These are phyloP conservation scores for Byasa hedistus DNA, from an alignment of 2,888 invertebrate species.

Conservation along the genomic window DNA sequence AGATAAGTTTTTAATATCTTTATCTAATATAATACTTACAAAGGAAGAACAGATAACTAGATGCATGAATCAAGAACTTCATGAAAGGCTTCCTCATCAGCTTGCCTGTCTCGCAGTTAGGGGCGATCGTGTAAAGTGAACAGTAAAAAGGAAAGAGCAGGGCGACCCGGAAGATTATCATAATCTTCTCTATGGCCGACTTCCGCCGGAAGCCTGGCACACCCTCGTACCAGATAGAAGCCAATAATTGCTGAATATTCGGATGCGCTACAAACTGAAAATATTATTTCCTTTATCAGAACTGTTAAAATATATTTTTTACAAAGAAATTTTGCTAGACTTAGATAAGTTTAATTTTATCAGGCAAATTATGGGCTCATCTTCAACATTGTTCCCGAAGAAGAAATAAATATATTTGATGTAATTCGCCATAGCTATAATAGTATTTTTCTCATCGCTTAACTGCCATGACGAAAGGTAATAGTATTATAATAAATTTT, in stretches of 20 bases:
- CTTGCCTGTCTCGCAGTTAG: constrained; percentile 88
- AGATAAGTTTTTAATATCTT: too few species aligned
- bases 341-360: too few species aligned
- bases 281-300: not conserved
- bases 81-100: constrained; percentile 96
- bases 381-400: too few species aligned
- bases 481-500: too few species aligned
- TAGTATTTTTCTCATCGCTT: too few species aligned
- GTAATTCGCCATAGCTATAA: too few species aligned
- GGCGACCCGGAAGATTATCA: constrained; percentile 87
- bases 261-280: constrained; percentile 95
- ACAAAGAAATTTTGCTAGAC: too few species aligned
- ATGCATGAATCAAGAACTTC: constrained; percentile 97
- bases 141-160: constrained; percentile 93
- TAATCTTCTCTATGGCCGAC: constrained; percentile 84
- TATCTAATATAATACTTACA: constrained; percentile 82
- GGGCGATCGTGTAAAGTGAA: constrained; percentile 90
- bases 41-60: constrained; percentile 95
- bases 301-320: too few species aligned
- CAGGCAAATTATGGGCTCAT: too few species aligned
- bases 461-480: too few species aligned
- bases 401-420: too few species aligned
- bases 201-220: constrained; percentile 95
- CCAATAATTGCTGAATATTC: constrained; percentile 94
- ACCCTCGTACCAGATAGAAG: constrained; percentile 97